Evolutionary conservation across 2,888 invertebrate species (phyloP), one percentile per base, ranked within the genome.

Genomic region (Epistrophella euchroma): DNA sequence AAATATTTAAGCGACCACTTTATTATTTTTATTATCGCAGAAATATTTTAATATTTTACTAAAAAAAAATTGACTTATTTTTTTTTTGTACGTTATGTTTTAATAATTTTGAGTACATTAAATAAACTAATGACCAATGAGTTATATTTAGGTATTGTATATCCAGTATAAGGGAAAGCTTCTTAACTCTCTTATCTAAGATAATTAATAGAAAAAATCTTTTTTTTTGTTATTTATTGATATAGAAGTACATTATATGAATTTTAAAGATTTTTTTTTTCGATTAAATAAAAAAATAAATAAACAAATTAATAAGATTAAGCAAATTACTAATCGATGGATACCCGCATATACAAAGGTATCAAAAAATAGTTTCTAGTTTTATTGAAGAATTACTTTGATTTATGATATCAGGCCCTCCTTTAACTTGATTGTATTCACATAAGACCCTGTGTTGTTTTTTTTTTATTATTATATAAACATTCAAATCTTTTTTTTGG

Each of bases 311-410:
- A 25, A 7, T 15, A 25, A 15, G 25, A 52, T 52, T 52, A 25
- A 25, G 15, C 52, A 52, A 52, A 25, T 25, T 15, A 52, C 15
- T 52, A 25, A 52, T 25, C 52, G 25, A n/a, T 19, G 10, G 7
- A 52, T 52, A 52, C 52, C 52, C 52, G 52, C 52, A 52, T 52
- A 37, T 37, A 10, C 2, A 3, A 11, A 55, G n/a, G 9, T 55
- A 55, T n/a, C 5, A 15, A 15, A 4, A 28, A 13, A 13, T 13
- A 9, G 6, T 28, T 25, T 15, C n/a, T n/a, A 19, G 50, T 68
- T 66, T 79, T 68, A 43, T 60, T 80, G 50, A 52, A 74, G 55
- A 60, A 22, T 43, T 60, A 56, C 28, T 68, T 74, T 80, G 80
- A 80, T 80, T 80, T 40, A 80, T 80, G 80, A 60, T 74, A 68